Percentiles rank a stretch among this genome's conserved stretches.
These are phyloP conservation scores for pig (Sus scrofa) DNA, from an alignment of 2,113 vertebrate species.

Conservation along the genomic window DNA sequence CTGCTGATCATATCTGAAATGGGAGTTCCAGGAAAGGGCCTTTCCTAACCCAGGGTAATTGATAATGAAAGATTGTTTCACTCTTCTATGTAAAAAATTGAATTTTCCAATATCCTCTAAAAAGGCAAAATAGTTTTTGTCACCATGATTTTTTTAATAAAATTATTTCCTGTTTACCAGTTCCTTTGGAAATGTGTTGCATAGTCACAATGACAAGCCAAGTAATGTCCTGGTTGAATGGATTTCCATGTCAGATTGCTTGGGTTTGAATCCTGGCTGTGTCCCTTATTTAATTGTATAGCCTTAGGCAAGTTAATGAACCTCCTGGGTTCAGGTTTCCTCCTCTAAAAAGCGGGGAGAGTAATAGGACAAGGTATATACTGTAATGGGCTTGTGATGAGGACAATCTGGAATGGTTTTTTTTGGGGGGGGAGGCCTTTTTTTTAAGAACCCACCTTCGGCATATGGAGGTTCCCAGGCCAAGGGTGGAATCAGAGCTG, in stretches of 20 bases:
- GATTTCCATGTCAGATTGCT: background rate
- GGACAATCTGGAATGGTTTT: background rate
- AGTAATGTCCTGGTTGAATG: background rate
- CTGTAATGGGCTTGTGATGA: background rate
- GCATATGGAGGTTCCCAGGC: too few species aligned
- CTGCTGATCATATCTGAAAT: background rate
- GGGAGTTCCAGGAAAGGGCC: background rate
- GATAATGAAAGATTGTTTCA: background rate
- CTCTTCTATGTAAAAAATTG: conserved; percentile 35
- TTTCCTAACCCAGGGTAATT: background rate
- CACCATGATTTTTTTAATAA: conserved; percentile 20
- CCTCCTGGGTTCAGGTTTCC: background rate
- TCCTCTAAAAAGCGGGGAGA: background rate
- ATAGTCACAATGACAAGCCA: background rate
- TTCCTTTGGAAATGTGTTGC: background rate
- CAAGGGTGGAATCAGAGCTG: too few species aligned
- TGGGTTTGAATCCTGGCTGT: background rate
- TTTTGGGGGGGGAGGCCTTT: background rate
- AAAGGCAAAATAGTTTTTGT: background rate
- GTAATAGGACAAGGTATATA: background rate
- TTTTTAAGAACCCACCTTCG: too few species aligned
- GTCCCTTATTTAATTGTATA: background rate
- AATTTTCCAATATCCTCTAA: conserved; percentile 12
- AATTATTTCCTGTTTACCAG: conserved; percentile 32
- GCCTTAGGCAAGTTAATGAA: background rate